Evolutionary conservation across 2,797 vertebrate genomes (phyloP), one percentile per base, ranked within the genome.

Genomic region (Alfaro cultratus): DNA sequence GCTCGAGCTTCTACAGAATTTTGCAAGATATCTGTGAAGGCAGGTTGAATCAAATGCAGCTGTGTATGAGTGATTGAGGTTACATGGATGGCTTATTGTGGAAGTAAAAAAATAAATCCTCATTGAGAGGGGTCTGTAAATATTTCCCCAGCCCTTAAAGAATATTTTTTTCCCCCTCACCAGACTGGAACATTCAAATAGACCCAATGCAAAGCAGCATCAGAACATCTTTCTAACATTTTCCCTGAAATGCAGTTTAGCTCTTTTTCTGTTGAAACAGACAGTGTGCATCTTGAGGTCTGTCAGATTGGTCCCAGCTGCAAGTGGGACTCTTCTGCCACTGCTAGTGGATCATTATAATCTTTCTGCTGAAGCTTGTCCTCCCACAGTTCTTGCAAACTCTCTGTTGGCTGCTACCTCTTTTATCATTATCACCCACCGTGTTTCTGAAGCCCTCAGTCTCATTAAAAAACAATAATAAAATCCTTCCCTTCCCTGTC

Each of bases 1-100:
- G 46, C 9, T 67, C 57, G 76, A 87, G 53, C 77, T 80, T 77
- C 81, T 43, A n/a, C 70, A 70, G 49, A 73, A 57, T 78, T n/a
- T 13, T 53, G 26, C 45, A 49, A 39, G 34, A 34, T 71, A 77
- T 83, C 43, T 86, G 89, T 23, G 41, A 73, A 73, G 87, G 89
- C 73, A 68, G 87, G 84, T 78, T 73, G 83, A 93, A 92, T 92
- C 90, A 91, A 92, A 92, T 49, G 29, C 83, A 77, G 77, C 73
- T 77, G 82, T 82, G 83, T 83, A 87, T 93, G 91, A 91, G 92
- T 91, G 93, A 91, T 74, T 90, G 90, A 8, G 5, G 85, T 91
- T 85, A 89, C 70, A 60, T 83, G 82, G 84, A 85, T 81, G 76
- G 77, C 79, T 76, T 80, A 75, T 80, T 81, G 80, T 80, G 82